Evolutionary conservation across 2,888 invertebrate genomes (phyloP).

Genomic region (Oithona nana): DNA sequence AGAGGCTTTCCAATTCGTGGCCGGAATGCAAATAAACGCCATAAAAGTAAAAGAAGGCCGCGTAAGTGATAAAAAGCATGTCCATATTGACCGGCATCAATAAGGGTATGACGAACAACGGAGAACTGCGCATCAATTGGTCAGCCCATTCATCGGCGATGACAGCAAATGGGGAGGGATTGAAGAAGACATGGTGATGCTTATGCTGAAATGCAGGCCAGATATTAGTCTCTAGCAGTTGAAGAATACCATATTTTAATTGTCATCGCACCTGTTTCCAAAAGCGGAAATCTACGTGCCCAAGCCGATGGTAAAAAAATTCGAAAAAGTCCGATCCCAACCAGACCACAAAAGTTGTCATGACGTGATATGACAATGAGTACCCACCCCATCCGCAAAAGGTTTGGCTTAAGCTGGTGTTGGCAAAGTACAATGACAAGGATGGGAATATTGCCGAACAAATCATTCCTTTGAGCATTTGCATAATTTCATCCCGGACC

Average conservation of each 20-base stretch:
- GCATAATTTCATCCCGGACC: slow-evolving; percentile 8
- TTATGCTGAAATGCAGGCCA: slow-evolving; percentile 6
- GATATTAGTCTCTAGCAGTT: neutral
- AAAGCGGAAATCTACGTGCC: neutral
- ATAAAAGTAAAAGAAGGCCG: slow-evolving; percentile 6
- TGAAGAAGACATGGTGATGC: slow-evolving; percentile 15
- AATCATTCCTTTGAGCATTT: slow-evolving; percentile 12
- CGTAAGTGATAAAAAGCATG: slow-evolving; percentile 4
- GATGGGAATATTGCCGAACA: slow-evolving; percentile 4
- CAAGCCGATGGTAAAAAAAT: slow-evolving; percentile 8
- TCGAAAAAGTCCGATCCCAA: slow-evolving; percentile 8
- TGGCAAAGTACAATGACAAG: neutral
- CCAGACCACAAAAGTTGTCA: neutral
- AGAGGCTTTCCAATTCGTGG: neutral
- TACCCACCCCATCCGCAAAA: slow-evolving; percentile 11
- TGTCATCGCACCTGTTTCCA: neutral
- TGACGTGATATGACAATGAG: neutral
- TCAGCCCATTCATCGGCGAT: slow-evolving; percentile 11
- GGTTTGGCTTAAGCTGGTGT: neutral
- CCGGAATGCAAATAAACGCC: slow-evolving; percentile 13
- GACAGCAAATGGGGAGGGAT: slow-evolving; percentile 12
- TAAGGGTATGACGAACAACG: slow-evolving; percentile 1
- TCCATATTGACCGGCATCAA: slow-evolving; percentile 12
- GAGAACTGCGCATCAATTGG: slow-evolving; percentile 4
- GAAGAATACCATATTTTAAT: neutral